Evolutionary conservation across 2,888 invertebrate genomes (phyloP).

Genomic region (Stenodema calcarata): DNA sequence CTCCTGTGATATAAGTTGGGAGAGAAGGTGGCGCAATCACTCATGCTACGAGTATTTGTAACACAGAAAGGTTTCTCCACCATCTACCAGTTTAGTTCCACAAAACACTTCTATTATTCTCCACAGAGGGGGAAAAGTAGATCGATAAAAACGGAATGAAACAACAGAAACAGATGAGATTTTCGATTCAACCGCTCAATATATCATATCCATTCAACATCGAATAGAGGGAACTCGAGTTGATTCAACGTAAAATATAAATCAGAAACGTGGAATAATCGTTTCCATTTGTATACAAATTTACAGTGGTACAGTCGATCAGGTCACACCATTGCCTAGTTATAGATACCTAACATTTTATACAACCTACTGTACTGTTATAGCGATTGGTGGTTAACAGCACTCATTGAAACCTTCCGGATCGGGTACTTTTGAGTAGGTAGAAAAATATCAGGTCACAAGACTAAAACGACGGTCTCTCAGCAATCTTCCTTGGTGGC

Average conservation of each 20-base stretch:
- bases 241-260: no score
- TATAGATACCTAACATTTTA: no score
- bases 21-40: constrained; percentile 35
- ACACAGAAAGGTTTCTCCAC: constrained; percentile 34
- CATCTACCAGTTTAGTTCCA: constrained; percentile 14
- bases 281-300: no score
- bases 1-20: constrained; percentile 23
- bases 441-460: not conserved
- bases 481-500: not conserved
- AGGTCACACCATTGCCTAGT: no score
- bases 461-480: not conserved
- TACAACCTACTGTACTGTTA: no score
- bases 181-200: not conserved
- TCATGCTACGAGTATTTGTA: constrained; percentile 32
- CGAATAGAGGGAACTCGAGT: no score
- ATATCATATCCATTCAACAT: not conserved
- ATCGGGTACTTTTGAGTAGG: no score
- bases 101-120: constrained; percentile 36
- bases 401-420: no score
- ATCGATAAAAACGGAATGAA: not conserved
- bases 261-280: no score
- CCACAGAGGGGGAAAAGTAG: not conserved
- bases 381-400: no score
- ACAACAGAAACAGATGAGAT: not conserved
- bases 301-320: no score